A percentile compares a stretch with the other conserved stretches of the same genome.
phyloP scores from a whole-genome alignment of 2,888 invertebrate species.

The Campoplex nolae region DNA sequence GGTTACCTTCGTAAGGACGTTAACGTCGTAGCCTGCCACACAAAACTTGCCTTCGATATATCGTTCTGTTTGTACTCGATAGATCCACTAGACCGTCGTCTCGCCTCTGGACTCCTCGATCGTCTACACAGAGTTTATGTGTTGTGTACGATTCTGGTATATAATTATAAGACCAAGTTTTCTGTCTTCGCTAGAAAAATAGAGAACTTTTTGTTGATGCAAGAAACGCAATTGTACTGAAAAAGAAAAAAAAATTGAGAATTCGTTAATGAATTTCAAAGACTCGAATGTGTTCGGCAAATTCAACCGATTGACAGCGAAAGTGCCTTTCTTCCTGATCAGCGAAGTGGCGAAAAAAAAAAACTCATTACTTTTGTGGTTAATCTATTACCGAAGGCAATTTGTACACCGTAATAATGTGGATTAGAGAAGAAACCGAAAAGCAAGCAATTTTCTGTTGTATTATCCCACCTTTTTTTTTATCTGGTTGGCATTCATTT shows the following conservation, averaged over 20 bases:
- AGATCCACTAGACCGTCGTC: conserved; percentile 11
- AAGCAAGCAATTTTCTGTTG: conserved; percentile 16
- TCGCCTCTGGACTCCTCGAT: background rate
- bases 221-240: background rate
- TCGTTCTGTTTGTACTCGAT: conserved; percentile 1
- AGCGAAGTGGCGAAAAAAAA: background rate
- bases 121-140: background rate
- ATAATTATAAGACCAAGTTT: background rate
- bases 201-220: background rate
- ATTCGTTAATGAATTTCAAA: no score
- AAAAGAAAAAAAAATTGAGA: background rate
- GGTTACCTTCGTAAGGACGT: conserved; percentile 66
- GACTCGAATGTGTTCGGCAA: no score
- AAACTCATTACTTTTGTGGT: background rate
- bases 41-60: conserved; percentile 58
- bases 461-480: conserved; percentile 6
- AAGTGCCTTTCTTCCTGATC: background rate
- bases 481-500: conserved; percentile 20
- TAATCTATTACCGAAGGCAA: background rate
- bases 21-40: conserved; percentile 62
- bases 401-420: conserved; percentile 16
- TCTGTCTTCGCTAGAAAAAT: background rate
- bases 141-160: background rate
- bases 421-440: background rate
- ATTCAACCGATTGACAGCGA: background rate